Conservation (phyloP, 2,797 vertebrate genomes). For the Lagodon rhomboides region DNA sequence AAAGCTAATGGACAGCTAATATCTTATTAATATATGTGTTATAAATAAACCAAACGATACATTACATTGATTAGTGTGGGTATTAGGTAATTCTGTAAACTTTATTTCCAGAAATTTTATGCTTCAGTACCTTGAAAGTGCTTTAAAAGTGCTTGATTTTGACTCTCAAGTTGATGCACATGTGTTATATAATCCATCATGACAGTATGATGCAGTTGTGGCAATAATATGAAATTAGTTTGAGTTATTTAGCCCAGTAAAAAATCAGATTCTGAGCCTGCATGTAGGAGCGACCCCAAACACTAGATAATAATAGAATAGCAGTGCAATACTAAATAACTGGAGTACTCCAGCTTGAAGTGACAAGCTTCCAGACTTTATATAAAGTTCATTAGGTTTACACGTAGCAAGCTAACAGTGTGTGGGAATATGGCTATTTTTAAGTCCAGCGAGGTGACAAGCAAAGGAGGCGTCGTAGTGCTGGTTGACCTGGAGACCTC, state of each 20-base stretch:
- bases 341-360: background rate
- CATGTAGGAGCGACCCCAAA: too few relatives aligned
- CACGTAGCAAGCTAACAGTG: constrained; percentile 26
- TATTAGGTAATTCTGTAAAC: too few relatives aligned
- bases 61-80: too few relatives aligned
- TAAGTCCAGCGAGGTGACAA: constrained; percentile 47
- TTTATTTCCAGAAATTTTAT: too few relatives aligned
- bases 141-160: too few relatives aligned
- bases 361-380: background rate
- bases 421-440: constrained; percentile 54
- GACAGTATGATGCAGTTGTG: background rate
- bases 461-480: constrained; percentile 40
- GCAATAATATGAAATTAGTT: background rate
- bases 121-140: too few relatives aligned
- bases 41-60: too few relatives aligned
- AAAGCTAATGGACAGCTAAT: too few relatives aligned
- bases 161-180: too few relatives aligned
- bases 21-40: too few relatives aligned
- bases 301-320: background rate
- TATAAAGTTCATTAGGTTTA: constrained; percentile 33
- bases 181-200: background rate
- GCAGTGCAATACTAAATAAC: background rate
- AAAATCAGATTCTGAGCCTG: background rate
- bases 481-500: constrained; percentile 53
- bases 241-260: background rate